Evolutionary conservation across 2,113 vertebrate genomes (phyloP).

Genomic region (Junco hyemalis): DNA sequence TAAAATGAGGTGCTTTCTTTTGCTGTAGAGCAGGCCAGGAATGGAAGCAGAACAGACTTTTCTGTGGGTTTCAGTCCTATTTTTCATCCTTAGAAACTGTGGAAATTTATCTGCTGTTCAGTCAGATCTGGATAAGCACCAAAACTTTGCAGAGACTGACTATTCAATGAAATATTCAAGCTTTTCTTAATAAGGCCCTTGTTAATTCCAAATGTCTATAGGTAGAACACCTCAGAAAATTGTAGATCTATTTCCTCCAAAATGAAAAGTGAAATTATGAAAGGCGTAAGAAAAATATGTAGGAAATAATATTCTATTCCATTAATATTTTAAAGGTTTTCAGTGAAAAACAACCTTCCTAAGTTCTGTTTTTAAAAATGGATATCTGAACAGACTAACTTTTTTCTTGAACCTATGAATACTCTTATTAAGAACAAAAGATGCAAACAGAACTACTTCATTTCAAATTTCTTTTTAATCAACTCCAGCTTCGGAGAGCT

Average conservation of each 20-base stretch:
- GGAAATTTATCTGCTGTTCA: conserved; percentile 8
- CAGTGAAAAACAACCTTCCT: background rate
- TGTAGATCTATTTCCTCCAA: background rate
- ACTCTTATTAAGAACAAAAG: background rate
- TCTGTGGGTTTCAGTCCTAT: background rate
- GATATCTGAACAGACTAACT: background rate
- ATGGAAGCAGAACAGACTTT: conserved; percentile 23
- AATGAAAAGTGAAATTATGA: background rate
- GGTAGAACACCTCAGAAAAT: background rate
- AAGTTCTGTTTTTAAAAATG: background rate
- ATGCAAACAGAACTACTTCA: background rate
- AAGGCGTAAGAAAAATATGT: background rate
- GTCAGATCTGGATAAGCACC: conserved; percentile 2
- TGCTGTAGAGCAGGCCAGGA: background rate
- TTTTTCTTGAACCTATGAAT: background rate
- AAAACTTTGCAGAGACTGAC: background rate
- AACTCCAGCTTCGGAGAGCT: background rate
- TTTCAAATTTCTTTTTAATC: background rate
- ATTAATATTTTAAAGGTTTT: background rate
- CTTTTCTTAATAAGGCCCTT: background rate
- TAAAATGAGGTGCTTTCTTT: background rate
- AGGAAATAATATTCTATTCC: background rate
- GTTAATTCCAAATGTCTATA: background rate
- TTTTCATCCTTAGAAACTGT: background rate
- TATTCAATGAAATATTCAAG: background rate